Conservation (phyloP, 2,113 vertebrate species). For the Morphnarchus princeps region DNA sequence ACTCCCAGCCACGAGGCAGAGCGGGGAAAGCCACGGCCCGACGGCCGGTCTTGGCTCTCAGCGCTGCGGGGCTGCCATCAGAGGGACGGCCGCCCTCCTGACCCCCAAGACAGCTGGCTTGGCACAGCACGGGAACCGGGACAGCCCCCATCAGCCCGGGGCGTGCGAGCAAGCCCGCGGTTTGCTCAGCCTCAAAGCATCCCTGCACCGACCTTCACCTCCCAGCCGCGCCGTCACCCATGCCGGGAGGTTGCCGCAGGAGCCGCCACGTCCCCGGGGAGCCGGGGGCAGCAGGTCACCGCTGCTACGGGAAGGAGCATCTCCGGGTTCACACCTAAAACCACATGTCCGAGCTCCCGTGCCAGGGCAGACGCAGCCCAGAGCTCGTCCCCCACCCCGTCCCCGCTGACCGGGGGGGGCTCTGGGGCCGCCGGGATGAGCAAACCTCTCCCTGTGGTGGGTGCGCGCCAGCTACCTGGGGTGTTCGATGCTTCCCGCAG, state of each 20-base stretch:
- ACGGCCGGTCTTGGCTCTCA: neutral
- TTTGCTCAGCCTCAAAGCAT: neutral
- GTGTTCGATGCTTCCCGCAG: rapidly evolving
- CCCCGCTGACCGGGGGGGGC: neutral
- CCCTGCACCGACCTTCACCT: neutral
- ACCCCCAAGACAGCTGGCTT: neutral
- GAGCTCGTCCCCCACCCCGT: rapidly evolving
- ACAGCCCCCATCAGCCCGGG: neutral
- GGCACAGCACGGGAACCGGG: neutral
- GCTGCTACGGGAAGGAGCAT: neutral
- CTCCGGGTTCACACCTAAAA: neutral
- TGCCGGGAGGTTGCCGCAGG: neutral
- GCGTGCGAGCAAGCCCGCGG: neutral
- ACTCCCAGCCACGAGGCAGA: neutral
- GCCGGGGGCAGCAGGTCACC: neutral
- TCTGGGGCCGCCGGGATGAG: rapidly evolving
- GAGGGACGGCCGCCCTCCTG: neutral
- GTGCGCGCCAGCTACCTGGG: neutral
- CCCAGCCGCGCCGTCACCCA: neutral
- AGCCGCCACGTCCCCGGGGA: neutral
- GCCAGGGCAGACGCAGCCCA: neutral
- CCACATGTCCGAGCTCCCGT: neutral
- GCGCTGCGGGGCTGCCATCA: neutral
- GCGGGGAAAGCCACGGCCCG: neutral
- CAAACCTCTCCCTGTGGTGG: neutral